A percentile compares a stretch with the other conserved stretches of the same genome.
Evolutionary conservation across 1,140 invertebrate genomes (phyloP).

Genomic region (Psix sp.): DNA sequence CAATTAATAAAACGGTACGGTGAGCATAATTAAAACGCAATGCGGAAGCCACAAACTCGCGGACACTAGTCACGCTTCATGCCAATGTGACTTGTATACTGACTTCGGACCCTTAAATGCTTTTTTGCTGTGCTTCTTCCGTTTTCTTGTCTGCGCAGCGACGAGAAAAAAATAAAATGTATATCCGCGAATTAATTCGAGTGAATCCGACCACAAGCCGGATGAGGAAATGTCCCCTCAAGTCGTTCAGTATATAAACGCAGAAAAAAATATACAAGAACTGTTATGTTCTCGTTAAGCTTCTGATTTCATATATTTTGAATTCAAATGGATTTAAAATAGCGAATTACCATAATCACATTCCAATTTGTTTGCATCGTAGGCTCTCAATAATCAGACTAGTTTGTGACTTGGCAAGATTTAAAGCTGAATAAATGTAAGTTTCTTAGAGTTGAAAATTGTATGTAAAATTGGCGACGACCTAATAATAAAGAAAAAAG

Average conservation of each 20-base stretch:
- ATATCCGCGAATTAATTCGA: conserved; percentile 38
- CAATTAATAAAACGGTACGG: conserved; percentile 72
- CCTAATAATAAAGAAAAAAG: too few species aligned
- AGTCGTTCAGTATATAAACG: conserved; percentile 30
- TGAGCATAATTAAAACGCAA: conserved; percentile 71
- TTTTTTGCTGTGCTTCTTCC: conserved; percentile 11
- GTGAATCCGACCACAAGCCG: conserved; percentile 56
- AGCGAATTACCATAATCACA: too few species aligned
- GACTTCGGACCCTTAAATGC: conserved; percentile 29
- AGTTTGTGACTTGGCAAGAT: too few species aligned
- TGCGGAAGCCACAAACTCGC: conserved; percentile 67
- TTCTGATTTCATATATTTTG: not conserved
- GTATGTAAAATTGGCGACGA: too few species aligned
- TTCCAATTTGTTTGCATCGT: too few species aligned
- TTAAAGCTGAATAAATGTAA: too few species aligned
- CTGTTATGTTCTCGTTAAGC: conserved; percentile 27
- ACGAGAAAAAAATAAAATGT: conserved; percentile 18
- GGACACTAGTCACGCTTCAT: conserved; percentile 75
- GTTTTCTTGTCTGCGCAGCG: conserved; percentile 8
- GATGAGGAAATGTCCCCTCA: conserved; percentile 59
- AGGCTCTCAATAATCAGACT: too few species aligned
- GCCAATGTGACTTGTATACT: conserved; percentile 70
- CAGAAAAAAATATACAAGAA: conserved; percentile 25
- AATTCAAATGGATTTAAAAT: not conserved
- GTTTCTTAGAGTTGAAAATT: too few species aligned